Base-by-base conservation (phyloP, 2,888 invertebrate genomes). In the Trissonchulus latispiculum region DNA sequence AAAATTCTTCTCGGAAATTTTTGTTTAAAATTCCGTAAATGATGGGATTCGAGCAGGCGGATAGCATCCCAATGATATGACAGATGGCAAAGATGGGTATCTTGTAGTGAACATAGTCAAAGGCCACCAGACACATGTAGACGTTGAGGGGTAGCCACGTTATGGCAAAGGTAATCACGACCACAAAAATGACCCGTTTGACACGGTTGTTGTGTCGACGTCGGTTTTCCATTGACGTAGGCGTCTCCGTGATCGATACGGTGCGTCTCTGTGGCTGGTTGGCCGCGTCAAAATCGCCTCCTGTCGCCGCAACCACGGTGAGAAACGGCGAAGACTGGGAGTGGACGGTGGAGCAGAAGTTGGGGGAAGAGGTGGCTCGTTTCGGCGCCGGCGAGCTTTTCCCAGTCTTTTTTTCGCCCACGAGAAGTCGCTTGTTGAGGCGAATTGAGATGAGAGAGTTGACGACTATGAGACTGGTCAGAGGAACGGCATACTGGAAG, bases 21-120 rank as follows among this genome's bases (percentile, higher is more conserved):
- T 31, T 64, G n/a, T 64, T 64, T 29, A 64, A 35, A 31, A 64
- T 8, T 18, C 66, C 66, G 66, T 64, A 64, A 18, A 64, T 18
- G 66, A 64, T 64, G 18, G 66, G 66, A 29, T 64, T 64, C 8
- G 33, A 32, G 66, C 66, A 64, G 15, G 66, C n/a, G 29, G 66
- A 64, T 8, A 64, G 66, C 66, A 64, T 64, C 32, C 66, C 66
- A n/a, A 64, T 64, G 66, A 31, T 32, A 29, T 64, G 66, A 32
- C 32, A 32, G n/a, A 64, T 8, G 8, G 66, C 66, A n/a, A 64
- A 64, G 18, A 64, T n/a, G 29, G n/a, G n/a, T n/a, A n/a, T n/a
- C n/a, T n/a, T n/a, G n/a, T n/a, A n/a, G n/a, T n/a, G n/a, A n/a
- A n/a, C n/a, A n/a, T n/a, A n/a, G n/a, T n/a, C 33, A n/a, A 64